Base-by-base conservation (phyloP, 2,797 vertebrate species). In the Diceros bicornis region DNA sequence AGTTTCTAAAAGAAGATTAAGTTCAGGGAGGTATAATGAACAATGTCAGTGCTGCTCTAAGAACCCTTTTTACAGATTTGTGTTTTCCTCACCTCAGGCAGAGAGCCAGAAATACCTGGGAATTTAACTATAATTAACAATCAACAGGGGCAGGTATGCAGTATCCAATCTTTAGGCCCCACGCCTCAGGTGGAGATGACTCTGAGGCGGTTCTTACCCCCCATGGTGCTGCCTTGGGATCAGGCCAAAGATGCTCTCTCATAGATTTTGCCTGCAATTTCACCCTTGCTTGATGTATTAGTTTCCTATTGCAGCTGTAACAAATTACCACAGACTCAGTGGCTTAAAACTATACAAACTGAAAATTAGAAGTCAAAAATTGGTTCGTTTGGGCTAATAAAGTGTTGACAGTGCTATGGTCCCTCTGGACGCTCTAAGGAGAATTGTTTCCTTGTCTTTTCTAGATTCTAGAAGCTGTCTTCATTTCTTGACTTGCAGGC, bases 191-290 rank as follows among this genome's bases (percentile, higher is more conserved):
- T 16, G 12, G 34, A 13, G n/a, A 4, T 44, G 50, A 4, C 27
- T 52, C 57, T 17, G n/a, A 85, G 62, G 10, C 0, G 11, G 1
- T 27, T 32, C 29, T 77, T 25, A 12, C 2, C 4, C 17, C 11
- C 11, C 5, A 16, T 7, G 14, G 12, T 13, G 75, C 13, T 37
- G 41, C 32, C 17, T 0, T 34, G 75, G n/a, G 27, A 23, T 84
- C 12, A 13, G 71, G 17, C 7, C 32, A 55, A 34, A 91, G 57
- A 66, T 14, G 20, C 13, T 69, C 32, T 66, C n/a, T 47, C n/a
- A 64, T 1, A 16, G 57, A 64, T 83, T 94, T 95, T 75, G 32
- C 84, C 52, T 50, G 37, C 34, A 2, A 50, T 66, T 89, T 91
- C 20, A 59, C 11, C 32, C 21, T 55, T n/a, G 11, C 29, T 74